Evolutionary conservation across 2,888 invertebrate species (phyloP), one percentile per base, ranked within the genome.

Genomic region (Lycocerus yunnanus): DNA sequence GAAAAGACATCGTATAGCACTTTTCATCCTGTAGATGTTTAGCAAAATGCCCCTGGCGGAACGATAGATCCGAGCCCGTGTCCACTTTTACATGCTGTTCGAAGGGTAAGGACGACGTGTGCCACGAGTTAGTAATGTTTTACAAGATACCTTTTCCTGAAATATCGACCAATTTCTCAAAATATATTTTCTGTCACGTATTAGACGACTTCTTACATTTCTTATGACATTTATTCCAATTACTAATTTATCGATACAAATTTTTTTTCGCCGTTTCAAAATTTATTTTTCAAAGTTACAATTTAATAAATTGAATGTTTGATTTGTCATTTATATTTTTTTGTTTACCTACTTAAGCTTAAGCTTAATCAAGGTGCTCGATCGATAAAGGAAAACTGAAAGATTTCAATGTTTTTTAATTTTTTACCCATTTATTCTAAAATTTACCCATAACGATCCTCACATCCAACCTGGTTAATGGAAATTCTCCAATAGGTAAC

Each of bases 61-160:
- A 78, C 80, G 83, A 84, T 82, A 84, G 84, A 85, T 84, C 83
- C 84, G 82, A n/a, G 84, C 84, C 84, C 84, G 80, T 84, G 85
- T 85, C 85, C 85, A 84, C 85, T 85, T 84, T 84, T 83, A 83
- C 83, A 83, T 84, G 43, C 43, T 43, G 84, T 84, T 78, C 77
- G 78, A 80, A 78, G 80, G 79, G 79, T 71, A 77, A 79, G 78
- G 75, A 77, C 78, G 78, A 83, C 83, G 82, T 84, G 83, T 78
- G 79, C 80, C 80, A 82, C 80, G 80, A 63, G 20, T 63, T 63
- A 82, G 83, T 68, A 60, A 84, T 67, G 72, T 72, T 66, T 63
- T 18, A 63, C 61, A 63, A 63, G 61, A 63, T 63, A 63, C 16
- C 61, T 20, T 63, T 60, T 16, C 60, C 16, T 60, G n/a, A 43